Evolutionary conservation across 2,797 vertebrate species (phyloP), one percentile per base, ranked within the genome.

Genomic region (Acestrorhynchus altus): DNA sequence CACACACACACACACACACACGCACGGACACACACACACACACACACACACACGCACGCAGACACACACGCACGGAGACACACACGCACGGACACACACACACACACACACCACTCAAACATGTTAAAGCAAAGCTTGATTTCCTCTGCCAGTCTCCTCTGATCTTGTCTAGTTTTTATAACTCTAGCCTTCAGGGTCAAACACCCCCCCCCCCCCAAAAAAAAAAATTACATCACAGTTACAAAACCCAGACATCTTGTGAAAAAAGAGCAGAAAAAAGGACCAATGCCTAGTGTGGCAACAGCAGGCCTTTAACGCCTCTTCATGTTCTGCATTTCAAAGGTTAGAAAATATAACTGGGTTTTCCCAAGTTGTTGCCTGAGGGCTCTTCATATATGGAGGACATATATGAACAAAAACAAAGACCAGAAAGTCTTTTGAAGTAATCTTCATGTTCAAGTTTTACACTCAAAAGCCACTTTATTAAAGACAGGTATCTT

Each of bases 231-330:
- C 78, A 80, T 83, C 67, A 72, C 44, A 44, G 67, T 60, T 74
- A 83, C 81, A 78, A 67, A 80, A 65, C 59, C 61, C 74, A 74
- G 59, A 65, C 74, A n/a, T 80, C 66, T 44, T 72, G 52, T 67
- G 26, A 67, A 59, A 26, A 18, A 15, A 64, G 20, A 26, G 8
- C 26, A 3, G 1, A 65, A 22, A 44, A 40, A 64, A 47, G 46
- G 20, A 5, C 24, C n/a, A 18, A 16, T 35, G 46, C 44, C 65
- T 51, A 31, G 49, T 57, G 24, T 35, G 47, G 51, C 44, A 66
- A 39, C 51, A 72, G 60, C 60, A 70, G 67, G 46, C 75, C 68
- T 16, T 46, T 66, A 31, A 66, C 8, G 59, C 69, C 31, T 66
- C 18, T 66, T 24, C 61, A 40, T 47, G 60, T 77, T 64, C 67